Evolutionary conservation across 2,113 vertebrate genomes (phyloP).

Genomic region (Hemichromis elongatus): DNA sequence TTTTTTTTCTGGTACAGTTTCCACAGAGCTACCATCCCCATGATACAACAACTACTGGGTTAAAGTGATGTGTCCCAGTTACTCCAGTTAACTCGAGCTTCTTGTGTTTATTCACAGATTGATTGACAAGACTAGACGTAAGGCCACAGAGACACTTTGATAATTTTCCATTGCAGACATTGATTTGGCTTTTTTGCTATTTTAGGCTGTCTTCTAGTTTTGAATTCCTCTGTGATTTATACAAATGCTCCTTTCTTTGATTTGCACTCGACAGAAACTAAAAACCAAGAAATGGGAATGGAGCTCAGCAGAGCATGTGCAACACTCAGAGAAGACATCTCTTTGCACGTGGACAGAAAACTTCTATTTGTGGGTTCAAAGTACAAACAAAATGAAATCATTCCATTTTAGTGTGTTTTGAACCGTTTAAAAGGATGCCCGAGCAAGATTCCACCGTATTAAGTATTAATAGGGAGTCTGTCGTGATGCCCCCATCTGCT

Average conservation of each 20-base stretch:
- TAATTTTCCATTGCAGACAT: conserved; percentile 18
- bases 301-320: neutral
- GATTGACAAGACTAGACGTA: conserved; percentile 7
- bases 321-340: neutral
- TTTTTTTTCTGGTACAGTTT: neutral
- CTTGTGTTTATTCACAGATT: conserved; percentile 31
- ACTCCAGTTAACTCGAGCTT: conserved; percentile 7
- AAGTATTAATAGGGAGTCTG: conserved; percentile 53
- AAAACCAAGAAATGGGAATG: neutral
- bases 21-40: conserved; percentile 12
- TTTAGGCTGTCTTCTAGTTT: neutral
- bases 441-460: conserved; percentile 29
- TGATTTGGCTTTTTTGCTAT: neutral
- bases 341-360: neutral
- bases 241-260: neutral
- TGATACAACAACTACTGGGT: conserved; percentile 15
- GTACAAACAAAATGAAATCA: conserved; percentile 34
- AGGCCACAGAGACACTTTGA: conserved; percentile 18
- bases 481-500: conserved; percentile 52
- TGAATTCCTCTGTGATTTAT: neutral
- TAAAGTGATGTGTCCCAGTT: conserved; percentile 49
- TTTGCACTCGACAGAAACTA: neutral
- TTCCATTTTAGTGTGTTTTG: conserved; percentile 46
- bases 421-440: conserved; percentile 53
- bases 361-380: conserved; percentile 34